Percentiles rank a stretch among this genome's conserved stretches.
Evolutionary conservation across 2,888 invertebrate species (phyloP).

Genomic region (Lacanobia wlatinum): DNA sequence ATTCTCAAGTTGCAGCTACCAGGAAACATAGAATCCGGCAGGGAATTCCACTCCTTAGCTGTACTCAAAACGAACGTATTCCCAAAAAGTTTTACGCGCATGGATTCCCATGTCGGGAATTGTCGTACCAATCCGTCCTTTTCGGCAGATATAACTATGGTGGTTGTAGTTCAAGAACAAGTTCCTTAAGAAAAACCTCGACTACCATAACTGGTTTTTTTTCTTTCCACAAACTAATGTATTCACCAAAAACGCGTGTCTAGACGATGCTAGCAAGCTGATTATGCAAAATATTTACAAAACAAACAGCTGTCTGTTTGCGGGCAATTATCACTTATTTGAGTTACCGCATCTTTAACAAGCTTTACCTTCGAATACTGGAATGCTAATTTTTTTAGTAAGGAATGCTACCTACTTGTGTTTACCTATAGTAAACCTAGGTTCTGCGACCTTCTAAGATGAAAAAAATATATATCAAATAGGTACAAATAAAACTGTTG

Average conservation of each 20-base stretch:
- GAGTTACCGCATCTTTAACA: slow-evolving; percentile 26
- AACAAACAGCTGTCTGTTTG: slow-evolving; percentile 28
- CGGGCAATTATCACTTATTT: slow-evolving; percentile 43
- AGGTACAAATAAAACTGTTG: not conserved
- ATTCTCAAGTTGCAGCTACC: too few relatives aligned
- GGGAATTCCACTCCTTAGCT: too few relatives aligned
- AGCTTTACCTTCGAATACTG: slow-evolving; percentile 19
- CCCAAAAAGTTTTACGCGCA: too few relatives aligned
- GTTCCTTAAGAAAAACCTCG: not conserved
- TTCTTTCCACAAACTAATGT: not conserved
- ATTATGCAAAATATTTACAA: slow-evolving; percentile 47
- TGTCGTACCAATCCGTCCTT: not conserved
- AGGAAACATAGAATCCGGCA: too few relatives aligned
- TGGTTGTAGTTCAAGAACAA: not conserved
- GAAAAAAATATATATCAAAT: not conserved
- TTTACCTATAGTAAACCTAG: not conserved
- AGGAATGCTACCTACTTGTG: slow-evolving; percentile 14
- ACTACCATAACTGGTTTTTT: not conserved
- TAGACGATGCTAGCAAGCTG: slow-evolving; percentile 32
- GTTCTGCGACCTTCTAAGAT: too few relatives aligned
- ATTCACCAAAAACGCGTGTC: slow-evolving; percentile 27
- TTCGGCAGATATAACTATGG: not conserved
- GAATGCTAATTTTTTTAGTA: slow-evolving; percentile 28
- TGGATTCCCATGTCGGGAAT: too few relatives aligned
- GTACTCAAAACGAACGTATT: too few relatives aligned